Evolutionary conservation across 53 echinoderm and acorn worm species (phyloP), one percentile per base, ranked within the genome.

Genomic region (Henricia sp.): DNA sequence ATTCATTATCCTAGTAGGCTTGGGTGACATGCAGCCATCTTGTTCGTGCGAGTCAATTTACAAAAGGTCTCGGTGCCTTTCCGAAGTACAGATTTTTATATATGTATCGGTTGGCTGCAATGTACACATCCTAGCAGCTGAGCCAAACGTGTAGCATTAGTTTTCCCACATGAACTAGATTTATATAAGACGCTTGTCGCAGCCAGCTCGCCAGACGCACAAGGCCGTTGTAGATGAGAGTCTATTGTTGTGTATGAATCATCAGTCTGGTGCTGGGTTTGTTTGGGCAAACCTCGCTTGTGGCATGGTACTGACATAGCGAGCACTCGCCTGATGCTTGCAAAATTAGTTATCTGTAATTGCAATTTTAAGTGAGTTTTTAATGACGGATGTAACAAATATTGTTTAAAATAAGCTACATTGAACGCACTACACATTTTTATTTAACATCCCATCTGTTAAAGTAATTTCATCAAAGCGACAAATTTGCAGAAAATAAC

Each of bases 161-260:
- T 63, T 64, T 20, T 70, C 26, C 41, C 46, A 44, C 70, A 50
- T 80, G 80, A 80, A 80, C 80, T 80, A 80, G 80, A 57, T 80
- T 40, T n/a, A n/a, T n/a, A n/a, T n/a, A 63, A 62, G 64, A 63
- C 17, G 73, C 25, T 23, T 43, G 56, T n/a, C n/a, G 68, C 68
- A n/a, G 70, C 46, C 20, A n/a, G n/a, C 21, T 14, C 44, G 80
- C 64, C 30, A 80, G 80, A 80, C 80, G 48, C 16, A 21, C 80
- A 80, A 80, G 65, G 80, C 62, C 63, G 33, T 50, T 62, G 34
- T 59, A 19, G 33, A 6, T 44, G 50, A 23, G 37, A 33, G 43
- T 34, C 46, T 36, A 80, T 80, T 80, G 77, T 77, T 77, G 63
- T 80, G 29, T 44, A 24, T 80, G 64, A 80, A 80, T 80, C 63